A percentile compares a stretch with the other conserved stretches of the same genome.
These are phyloP conservation scores for Tamias sibiricus DNA, from an alignment of 2,113 vertebrate genomes.

Conservation along the genomic window DNA sequence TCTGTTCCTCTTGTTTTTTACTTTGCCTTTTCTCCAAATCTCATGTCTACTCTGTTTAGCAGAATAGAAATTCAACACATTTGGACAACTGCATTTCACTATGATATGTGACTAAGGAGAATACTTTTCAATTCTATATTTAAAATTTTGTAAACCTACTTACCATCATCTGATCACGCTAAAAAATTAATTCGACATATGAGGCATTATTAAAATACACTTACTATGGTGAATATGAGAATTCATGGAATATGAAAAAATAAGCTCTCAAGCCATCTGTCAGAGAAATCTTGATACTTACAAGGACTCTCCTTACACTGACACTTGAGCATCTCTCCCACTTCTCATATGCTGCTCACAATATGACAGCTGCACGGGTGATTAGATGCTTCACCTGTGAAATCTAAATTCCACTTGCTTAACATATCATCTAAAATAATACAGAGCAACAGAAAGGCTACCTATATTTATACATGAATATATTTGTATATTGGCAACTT, in stretches of 20 bases:
- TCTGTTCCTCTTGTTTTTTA: neutral
- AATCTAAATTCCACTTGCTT: conserved; percentile 58
- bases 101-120: neutral
- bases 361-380: conserved; percentile 70
- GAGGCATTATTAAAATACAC: conserved; percentile 58
- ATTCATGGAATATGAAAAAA: conserved; percentile 55
- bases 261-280: conserved; percentile 75
- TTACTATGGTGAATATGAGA: conserved; percentile 54
- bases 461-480: conserved; percentile 52
- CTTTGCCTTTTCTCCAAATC: neutral
- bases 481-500: conserved; percentile 36
- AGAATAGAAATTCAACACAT: neutral
- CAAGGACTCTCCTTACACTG: conserved; percentile 55
- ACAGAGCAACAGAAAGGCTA: neutral
- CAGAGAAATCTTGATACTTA: conserved; percentile 56
- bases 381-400: conserved; percentile 63
- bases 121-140: neutral
- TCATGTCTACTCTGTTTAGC: neutral
- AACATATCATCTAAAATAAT: conserved; percentile 56
- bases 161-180: conserved; percentile 29
- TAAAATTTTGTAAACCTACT: conserved; percentile 32
- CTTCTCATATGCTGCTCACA: conserved; percentile 66
- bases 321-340: conserved; percentile 59
- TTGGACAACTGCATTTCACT: neutral
- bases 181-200: conserved; percentile 58